phyloP scores from a whole-genome alignment of 2,888 invertebrate genomes.

The Drosophila anceps region DNA sequence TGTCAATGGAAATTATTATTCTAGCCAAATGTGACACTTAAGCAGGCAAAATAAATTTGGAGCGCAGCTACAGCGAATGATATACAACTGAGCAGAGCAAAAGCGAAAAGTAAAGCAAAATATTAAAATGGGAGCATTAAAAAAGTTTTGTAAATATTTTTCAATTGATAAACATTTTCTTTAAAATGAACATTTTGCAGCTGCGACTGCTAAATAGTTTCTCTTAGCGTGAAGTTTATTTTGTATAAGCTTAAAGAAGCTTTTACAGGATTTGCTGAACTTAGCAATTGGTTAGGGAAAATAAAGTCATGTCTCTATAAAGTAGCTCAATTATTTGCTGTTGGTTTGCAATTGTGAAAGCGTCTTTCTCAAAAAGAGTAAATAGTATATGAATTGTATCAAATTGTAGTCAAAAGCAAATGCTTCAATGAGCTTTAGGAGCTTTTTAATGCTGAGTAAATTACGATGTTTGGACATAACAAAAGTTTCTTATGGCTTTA shows the following conservation, averaged over 20 bases:
- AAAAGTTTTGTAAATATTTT: not conserved
- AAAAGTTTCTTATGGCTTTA: not conserved
- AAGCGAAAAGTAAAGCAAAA: not conserved
- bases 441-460: not conserved
- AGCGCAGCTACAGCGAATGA: not conserved
- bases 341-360: too few species aligned
- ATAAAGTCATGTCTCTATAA: too few species aligned
- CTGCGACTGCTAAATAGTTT: not conserved
- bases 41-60: not conserved
- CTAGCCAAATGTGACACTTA: conserved; percentile 8
- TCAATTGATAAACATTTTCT: not conserved
- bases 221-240: not conserved
- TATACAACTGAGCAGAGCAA: not conserved
- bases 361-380: too few species aligned
- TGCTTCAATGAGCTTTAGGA: not conserved
- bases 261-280: not conserved
- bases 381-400: not conserved
- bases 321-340: too few species aligned
- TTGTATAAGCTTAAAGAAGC: not conserved
- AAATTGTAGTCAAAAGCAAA: not conserved
- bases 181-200: not conserved
- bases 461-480: not conserved
- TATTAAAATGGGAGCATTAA: not conserved
- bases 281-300: not conserved
- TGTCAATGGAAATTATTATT: conserved; percentile 33